These are phyloP conservation scores for Phymanthus crucifer DNA, from an alignment of 92 coral and sea anemone species.

Conservation along the genomic window DNA sequence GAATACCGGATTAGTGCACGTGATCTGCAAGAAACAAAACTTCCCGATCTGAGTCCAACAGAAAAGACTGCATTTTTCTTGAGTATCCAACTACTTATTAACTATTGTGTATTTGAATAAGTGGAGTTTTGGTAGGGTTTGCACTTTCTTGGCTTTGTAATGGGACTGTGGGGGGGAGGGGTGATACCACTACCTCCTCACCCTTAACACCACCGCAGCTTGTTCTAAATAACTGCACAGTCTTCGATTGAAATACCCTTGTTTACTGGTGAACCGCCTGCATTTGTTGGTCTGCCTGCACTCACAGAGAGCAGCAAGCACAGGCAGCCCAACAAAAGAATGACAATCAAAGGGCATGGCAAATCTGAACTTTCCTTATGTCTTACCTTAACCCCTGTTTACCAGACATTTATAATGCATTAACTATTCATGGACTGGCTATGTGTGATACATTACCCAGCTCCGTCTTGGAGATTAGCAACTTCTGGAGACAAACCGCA, in stretches of 20 bases:
- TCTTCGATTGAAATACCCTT: too few relatives aligned
- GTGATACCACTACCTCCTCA: background rate
- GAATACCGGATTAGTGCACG: slow-evolving; percentile 53
- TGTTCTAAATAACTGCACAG: background rate
- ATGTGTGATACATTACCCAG: slow-evolving; percentile 58
- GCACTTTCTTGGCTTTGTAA: background rate
- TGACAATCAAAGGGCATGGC: too few relatives aligned
- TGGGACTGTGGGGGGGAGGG: background rate
- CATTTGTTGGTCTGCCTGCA: too few relatives aligned
- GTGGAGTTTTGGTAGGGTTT: background rate
- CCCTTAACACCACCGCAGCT: background rate
- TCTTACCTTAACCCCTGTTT: slow-evolving; percentile 21
- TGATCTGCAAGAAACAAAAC: slow-evolving; percentile 46
- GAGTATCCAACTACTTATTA: slow-evolving; percentile 57
- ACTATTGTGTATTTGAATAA: background rate
- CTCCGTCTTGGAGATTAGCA: slow-evolving; percentile 76
- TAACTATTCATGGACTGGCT: slow-evolving; percentile 88
- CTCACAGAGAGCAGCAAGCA: too few relatives aligned
- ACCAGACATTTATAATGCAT: slow-evolving; percentile 82
- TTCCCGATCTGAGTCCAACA: slow-evolving; percentile 36
- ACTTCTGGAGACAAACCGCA: slow-evolving; percentile 78
- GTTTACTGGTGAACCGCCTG: too few relatives aligned
- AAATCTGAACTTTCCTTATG: background rate
- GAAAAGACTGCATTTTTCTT: slow-evolving; percentile 84
- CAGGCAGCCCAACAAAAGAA: too few relatives aligned